Percentiles rank a stretch among this genome's conserved stretches.
Conservation (phyloP, 2,113 vertebrate genomes). For the Xenopus tropicalis region UCB_Xtro_10.0 CM004447.2:99724501-99725000, state of each 20-base stretch:
- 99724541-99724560: conserved; percentile 76
- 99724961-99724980: background rate
- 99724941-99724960: background rate
- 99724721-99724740: conserved; percentile 8
- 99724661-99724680: background rate
- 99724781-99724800: conserved; percentile 11
- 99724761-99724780: background rate
- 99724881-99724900: background rate
- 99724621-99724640: conserved; percentile 16
- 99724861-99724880: background rate
- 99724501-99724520: conserved; percentile 64
- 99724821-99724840: conserved; percentile 12
- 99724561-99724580: background rate
- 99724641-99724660: background rate
- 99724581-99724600: background rate
- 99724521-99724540: conserved; percentile 49
- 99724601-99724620: conserved; percentile 13
- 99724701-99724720: background rate
- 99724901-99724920: background rate
- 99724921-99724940: background rate
- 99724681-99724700: background rate
- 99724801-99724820: background rate
- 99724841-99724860: conserved; percentile 29
- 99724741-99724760: conserved; percentile 2
- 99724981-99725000: background rate